phyloP scores from a whole-genome alignment of 2,888 invertebrate genomes.

The Xanthorhoe designata region DNA sequence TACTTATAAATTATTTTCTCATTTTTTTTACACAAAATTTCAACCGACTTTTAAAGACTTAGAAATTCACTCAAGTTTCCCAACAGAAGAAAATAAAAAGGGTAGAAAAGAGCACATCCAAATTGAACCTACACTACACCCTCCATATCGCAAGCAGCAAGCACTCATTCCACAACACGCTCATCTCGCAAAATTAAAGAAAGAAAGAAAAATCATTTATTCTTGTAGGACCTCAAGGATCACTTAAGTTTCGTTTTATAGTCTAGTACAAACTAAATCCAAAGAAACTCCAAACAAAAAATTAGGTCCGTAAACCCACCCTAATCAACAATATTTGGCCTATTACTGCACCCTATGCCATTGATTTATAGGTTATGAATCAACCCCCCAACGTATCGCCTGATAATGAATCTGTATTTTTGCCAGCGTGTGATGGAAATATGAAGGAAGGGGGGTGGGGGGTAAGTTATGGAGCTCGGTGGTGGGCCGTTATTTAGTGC shows the following conservation, averaged over 20 bases:
- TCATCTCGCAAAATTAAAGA: not conserved
- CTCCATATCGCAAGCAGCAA: not conserved
- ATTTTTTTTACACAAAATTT: no score
- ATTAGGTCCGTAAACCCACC: slow-evolving; percentile 32
- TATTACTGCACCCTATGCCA: slow-evolving; percentile 75
- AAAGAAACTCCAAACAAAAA: slow-evolving; percentile 9
- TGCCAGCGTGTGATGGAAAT: slow-evolving; percentile 80
- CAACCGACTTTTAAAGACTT: no score
- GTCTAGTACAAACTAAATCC: not conserved
- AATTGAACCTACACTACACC: not conserved
- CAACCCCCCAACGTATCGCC: slow-evolving; percentile 75
- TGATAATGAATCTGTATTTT: slow-evolving; percentile 84
- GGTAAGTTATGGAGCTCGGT: slow-evolving; percentile 54
- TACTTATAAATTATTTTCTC: not conserved
- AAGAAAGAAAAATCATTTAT: no score
- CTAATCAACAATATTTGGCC: slow-evolving; percentile 74
- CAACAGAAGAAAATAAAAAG: no score
- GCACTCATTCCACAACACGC: no score
- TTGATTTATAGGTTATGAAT: slow-evolving; percentile 86
- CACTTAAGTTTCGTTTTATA: no score
- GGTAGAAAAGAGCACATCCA: no score
- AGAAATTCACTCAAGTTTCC: no score
- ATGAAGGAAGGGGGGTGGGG: slow-evolving; percentile 65
- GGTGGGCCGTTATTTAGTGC: slow-evolving; percentile 49
- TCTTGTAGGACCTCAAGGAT: no score